Percentiles rank a stretch among this genome's conserved stretches.
phyloP scores from a whole-genome alignment of 2,797 vertebrate species.

The Cephalopachus bancanus region DNA sequence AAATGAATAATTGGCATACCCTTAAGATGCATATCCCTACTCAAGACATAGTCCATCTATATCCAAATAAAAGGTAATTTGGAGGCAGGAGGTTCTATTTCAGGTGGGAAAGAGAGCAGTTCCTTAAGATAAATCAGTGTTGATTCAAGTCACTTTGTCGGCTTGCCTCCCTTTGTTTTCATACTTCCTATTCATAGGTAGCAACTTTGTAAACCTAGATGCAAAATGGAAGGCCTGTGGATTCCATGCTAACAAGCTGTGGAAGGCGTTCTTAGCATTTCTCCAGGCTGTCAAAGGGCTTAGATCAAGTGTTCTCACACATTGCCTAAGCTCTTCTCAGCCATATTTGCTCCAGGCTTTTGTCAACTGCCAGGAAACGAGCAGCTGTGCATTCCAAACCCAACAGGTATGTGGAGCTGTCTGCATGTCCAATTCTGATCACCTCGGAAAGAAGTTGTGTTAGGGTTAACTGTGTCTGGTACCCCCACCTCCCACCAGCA shows the following conservation, averaged over 20 bases:
- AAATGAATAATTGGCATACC: not conserved
- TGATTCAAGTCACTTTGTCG: not conserved
- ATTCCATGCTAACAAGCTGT: not conserved
- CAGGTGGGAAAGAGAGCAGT: not conserved
- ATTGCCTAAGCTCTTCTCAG: conserved; percentile 71
- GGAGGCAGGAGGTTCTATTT: not conserved
- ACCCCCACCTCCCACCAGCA: not conserved
- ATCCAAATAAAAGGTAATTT: not conserved
- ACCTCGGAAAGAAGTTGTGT: not conserved
- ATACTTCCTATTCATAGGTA: conserved; percentile 39
- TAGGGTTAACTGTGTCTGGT: not conserved
- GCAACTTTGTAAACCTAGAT: conserved; percentile 49
- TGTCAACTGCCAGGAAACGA: conserved; percentile 75
- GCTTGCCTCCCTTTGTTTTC: conserved; percentile 18
- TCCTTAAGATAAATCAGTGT: not conserved
- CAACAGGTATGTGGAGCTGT: conserved; percentile 30
- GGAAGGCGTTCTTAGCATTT: conserved; percentile 38
- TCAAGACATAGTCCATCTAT: not conserved
- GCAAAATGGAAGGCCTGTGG: not conserved
- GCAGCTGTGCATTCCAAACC: conserved; percentile 55
- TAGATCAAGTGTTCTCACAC: conserved; percentile 74
- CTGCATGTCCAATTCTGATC: not conserved
- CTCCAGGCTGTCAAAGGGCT: conserved; percentile 60
- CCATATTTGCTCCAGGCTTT: conserved; percentile 70
- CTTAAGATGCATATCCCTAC: not conserved